These are phyloP conservation scores for Cromileptes altivelis DNA, from an alignment of 2,113 vertebrate genomes.

Conservation along the genomic window DNA sequence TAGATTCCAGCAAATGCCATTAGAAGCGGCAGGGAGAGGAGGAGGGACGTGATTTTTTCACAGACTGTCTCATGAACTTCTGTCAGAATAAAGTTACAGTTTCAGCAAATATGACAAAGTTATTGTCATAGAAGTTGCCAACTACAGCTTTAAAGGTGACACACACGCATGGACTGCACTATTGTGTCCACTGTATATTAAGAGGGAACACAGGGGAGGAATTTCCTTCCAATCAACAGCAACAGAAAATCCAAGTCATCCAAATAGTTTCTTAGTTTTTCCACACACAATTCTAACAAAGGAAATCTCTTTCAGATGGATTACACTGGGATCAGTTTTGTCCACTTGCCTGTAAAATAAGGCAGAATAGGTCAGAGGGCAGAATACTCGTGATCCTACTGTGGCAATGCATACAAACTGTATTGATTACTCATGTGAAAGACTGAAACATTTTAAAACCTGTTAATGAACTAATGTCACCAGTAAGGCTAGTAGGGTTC, in stretches of 20 bases:
- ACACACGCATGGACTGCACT: too few species aligned
- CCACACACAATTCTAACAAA: background rate
- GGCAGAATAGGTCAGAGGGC: background rate
- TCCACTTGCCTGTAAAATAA: background rate
- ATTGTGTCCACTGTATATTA: too few species aligned
- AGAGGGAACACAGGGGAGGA: background rate
- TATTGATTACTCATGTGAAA: too few species aligned
- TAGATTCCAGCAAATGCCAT: too few species aligned
- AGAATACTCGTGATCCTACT: conserved; percentile 3
- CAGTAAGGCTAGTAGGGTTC: background rate
- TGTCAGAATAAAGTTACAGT: too few species aligned
- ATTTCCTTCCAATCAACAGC: background rate
- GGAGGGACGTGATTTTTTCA: too few species aligned
- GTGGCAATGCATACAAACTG: background rate
- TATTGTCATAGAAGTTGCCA: too few species aligned
- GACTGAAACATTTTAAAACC: background rate
- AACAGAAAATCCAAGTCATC: conserved; percentile 2
- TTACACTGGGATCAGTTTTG: conserved; percentile 1
- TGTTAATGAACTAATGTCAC: background rate
- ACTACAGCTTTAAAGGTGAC: too few species aligned
- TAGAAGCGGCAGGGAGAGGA: too few species aligned
- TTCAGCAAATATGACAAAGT: too few species aligned
- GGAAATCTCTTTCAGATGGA: conserved; percentile 16
- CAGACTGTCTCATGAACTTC: too few species aligned
- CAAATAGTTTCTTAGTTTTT: background rate